Evolutionary conservation across 30 jellyfish, hydroid and myxozoan species (phyloP), one percentile per base, ranked within the genome.

Genomic region (Aurelia coerulea): DNA sequence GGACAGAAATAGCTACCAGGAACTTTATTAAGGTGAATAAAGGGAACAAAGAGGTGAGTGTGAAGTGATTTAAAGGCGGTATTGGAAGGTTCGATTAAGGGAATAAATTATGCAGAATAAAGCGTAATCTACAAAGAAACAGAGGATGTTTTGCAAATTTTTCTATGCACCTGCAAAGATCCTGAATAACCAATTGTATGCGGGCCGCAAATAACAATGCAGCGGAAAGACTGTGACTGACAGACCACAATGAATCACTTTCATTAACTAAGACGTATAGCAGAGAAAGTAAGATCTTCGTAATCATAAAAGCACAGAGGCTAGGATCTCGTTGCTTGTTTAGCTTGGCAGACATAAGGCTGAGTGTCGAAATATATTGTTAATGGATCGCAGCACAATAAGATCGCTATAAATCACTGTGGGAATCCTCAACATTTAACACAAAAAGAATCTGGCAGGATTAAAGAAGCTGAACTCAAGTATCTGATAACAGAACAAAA

Each of bases 181-280:
- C 73, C 31, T 80, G 81, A 80, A 65, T 80, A 31, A 70, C 17
- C 81, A 67, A 80, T 80, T 80, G 82, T 64, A 37, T 10, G 41
- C 37, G 68, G 75, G 41, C 90, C 82, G 90, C 90, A 59, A 15
- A 51, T 76, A 35, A 78, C 19, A 78, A 60, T 34, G 84, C 32
- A 62, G 35, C 14, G 74, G 74, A 37, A 64, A 50, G 81, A 32
- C 42, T 13, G 46, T 50, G 73, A 54, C 74, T 50, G 78, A 32
- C 74, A 80, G 68, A 65, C 90, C 81, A 80, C 90, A 80, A 80
- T 80, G 90, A 80, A 80, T 80, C 74, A 53, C 65, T 73, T 51
- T 62, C 46, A 4, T 32, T 39, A 39, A 37, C 32, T 70, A 34
- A 62, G 46, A 34, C 52, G 80, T 13, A 10, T 17, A 62, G 52